phyloP scores from a whole-genome alignment of 2,888 invertebrate genomes.

The Tipula confusa region DNA sequence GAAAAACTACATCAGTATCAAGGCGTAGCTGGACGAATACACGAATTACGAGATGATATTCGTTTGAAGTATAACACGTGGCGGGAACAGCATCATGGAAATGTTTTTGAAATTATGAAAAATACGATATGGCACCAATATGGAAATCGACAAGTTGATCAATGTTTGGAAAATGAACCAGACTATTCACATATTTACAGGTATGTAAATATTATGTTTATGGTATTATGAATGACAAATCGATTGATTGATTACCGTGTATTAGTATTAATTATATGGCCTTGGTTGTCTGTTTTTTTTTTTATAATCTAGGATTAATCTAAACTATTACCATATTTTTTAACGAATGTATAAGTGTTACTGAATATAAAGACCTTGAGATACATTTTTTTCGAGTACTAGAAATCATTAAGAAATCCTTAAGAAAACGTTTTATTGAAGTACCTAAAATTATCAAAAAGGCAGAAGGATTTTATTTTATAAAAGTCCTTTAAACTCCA shows the following conservation, averaged over 20 bases:
- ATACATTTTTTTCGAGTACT: no score
- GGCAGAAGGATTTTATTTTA: no score
- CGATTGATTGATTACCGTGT: background rate
- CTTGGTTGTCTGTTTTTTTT: background rate
- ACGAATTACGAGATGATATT: conserved; percentile 61
- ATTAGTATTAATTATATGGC: background rate
- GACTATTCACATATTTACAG: background rate
- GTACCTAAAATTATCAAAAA: no score
- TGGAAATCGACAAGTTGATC: background rate
- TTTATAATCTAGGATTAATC: background rate
- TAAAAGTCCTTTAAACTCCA: no score
- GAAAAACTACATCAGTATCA: conserved; percentile 78
- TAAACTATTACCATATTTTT: background rate
- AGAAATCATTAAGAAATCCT: no score
- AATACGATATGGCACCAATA: conserved; percentile 35
- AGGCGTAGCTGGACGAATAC: conserved; percentile 67
- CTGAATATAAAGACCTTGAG: no score
- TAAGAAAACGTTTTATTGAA: no score
- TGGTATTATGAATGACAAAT: background rate
- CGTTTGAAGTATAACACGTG: conserved; percentile 60
- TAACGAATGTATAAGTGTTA: no score
- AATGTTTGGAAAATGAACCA: background rate
- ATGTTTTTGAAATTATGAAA: conserved; percentile 53
- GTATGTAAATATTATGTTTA: background rate
- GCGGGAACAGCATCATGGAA: conserved; percentile 58